Percentiles rank a stretch among this genome's conserved stretches.
Conservation (phyloP, 2,888 invertebrate species). For the Patella caerulea region DNA sequence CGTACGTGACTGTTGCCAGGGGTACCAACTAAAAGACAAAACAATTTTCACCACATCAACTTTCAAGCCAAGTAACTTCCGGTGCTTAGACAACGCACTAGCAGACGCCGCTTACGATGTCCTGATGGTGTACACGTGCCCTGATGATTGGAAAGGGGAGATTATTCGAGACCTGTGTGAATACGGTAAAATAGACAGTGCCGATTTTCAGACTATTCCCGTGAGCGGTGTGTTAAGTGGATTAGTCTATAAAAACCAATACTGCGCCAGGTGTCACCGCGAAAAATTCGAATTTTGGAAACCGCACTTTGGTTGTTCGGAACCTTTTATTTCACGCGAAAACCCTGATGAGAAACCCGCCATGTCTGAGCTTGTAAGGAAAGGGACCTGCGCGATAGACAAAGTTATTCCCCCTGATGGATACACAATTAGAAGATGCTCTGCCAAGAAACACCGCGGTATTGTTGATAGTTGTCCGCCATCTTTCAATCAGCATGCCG, state of each 20-base stretch:
- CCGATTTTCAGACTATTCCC: slow-evolving; percentile 30
- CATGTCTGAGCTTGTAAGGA: neutral
- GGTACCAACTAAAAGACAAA: neutral
- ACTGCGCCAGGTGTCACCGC: slow-evolving; percentile 43
- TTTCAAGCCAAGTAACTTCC: neutral
- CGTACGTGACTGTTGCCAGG: neutral
- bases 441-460: neutral
- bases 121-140: neutral
- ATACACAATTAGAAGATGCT: neutral
- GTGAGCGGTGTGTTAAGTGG: slow-evolving; percentile 39
- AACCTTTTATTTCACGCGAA: neutral
- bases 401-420: neutral
- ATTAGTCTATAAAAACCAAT: slow-evolving; percentile 45
- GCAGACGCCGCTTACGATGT: neutral
- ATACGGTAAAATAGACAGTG: neutral
- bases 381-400: neutral
- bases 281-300: neutral
- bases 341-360: neutral
- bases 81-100: neutral
- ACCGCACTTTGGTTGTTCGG: neutral
- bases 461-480: neutral
- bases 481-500: neutral
- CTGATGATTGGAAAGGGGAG: neutral
- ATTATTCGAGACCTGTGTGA: neutral
- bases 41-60: neutral